Conservation (phyloP, 2,797 vertebrate species). For the Tamandua tetradactyla region DNA sequence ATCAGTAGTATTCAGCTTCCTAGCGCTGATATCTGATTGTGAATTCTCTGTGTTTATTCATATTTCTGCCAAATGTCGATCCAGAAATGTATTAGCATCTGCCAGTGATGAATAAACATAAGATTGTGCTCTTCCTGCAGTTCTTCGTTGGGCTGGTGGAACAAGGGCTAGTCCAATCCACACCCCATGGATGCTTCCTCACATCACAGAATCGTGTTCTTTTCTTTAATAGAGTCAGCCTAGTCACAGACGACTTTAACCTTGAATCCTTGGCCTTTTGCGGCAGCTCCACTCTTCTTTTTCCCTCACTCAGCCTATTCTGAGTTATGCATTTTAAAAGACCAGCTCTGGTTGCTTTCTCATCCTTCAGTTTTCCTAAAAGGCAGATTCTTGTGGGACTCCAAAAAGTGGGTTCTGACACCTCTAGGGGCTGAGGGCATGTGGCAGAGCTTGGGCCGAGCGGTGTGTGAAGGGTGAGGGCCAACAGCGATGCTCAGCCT, state of each 20-base stretch:
- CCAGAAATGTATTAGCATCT: conserved; percentile 79
- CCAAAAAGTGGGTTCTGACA: conserved; percentile 52
- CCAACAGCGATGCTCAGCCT: neutral
- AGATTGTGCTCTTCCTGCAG: conserved; percentile 37
- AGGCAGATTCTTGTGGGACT: neutral
- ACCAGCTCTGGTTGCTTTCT: conserved; percentile 54
- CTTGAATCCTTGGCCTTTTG: neutral
- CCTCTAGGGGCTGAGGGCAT: neutral
- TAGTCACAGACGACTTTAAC: neutral
- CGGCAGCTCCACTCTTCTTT: neutral
- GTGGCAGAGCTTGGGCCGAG: neutral
- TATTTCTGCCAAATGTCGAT: conserved; percentile 79
- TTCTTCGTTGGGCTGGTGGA: conserved; percentile 50
- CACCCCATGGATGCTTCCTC: neutral
- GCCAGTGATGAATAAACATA: conserved; percentile 75
- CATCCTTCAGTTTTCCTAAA: neutral
- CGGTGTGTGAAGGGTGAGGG: neutral
- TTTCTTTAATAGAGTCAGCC: conserved; percentile 16
- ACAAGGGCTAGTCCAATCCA: neutral
- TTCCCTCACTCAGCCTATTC: neutral
- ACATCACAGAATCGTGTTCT: conserved; percentile 2
- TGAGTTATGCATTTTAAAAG: conserved; percentile 13
- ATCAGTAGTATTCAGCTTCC: conserved; percentile 81
- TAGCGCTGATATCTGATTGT: conserved; percentile 78
- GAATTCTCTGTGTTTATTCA: conserved; percentile 80